Conservation (phyloP, 2,113 vertebrate genomes). For the Hystrix brachyura region DNA sequence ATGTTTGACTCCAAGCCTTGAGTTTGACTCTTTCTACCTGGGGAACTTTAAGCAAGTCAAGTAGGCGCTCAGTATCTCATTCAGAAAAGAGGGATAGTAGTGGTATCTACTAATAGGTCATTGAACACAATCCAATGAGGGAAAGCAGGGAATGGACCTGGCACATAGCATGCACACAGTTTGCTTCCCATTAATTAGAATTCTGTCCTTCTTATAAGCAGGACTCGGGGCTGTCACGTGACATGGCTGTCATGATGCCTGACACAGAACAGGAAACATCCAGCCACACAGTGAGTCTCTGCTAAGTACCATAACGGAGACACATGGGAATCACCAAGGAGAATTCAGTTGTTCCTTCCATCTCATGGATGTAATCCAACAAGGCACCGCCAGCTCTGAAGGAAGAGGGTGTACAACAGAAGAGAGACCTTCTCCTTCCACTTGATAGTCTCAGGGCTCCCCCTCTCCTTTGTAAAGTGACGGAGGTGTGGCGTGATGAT, state of each 20-base stretch:
- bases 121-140: background rate
- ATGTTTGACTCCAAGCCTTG: background rate
- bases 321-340: background rate
- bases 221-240: too few species aligned
- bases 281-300: too few species aligned
- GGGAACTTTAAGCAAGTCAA: too few species aligned
- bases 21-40: background rate
- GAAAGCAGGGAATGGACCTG: background rate
- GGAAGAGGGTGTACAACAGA: background rate
- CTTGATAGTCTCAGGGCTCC: too few species aligned
- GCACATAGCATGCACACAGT: background rate
- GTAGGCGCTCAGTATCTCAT: background rate
- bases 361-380: background rate
- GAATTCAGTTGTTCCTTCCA: background rate
- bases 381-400: background rate
- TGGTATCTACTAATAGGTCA: background rate
- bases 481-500: background rate
- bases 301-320: background rate
- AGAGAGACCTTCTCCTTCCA: background rate
- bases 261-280: background rate
- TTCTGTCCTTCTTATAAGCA: background rate
- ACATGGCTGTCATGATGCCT: background rate
- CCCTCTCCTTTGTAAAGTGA: background rate
- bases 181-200: background rate
- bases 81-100: background rate